Conservation (phyloP, 2,797 vertebrate species). For the Catamblyrhynchus diadema region DNA sequence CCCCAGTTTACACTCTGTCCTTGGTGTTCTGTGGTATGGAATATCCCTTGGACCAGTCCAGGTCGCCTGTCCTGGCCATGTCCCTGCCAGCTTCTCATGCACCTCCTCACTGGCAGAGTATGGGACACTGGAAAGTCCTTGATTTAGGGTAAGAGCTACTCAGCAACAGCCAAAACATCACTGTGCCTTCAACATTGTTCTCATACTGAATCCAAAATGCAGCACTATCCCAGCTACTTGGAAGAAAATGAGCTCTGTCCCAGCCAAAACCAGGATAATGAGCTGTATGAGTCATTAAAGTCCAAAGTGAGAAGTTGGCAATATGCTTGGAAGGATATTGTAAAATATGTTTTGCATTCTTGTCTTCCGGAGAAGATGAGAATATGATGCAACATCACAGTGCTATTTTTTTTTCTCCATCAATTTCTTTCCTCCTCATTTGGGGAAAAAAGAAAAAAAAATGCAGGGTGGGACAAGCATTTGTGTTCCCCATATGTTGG, state of each 20-base stretch:
- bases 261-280: background rate
- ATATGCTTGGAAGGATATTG: background rate
- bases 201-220: background rate
- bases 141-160: background rate
- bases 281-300: background rate
- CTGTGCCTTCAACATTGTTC: background rate
- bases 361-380: background rate
- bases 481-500: background rate
- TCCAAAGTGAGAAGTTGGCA: background rate
- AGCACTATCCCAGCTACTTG: rapidly evolving
- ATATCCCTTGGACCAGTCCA: no score
- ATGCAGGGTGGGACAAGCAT: background rate
- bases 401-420: background rate
- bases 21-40: rapidly evolving
- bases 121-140: background rate
- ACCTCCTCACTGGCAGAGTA: background rate
- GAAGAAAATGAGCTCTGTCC: background rate
- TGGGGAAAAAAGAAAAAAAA: background rate
- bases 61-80: background rate
- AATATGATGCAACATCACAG: background rate
- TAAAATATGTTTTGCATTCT: background rate
- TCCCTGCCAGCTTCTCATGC: background rate
- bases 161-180: background rate
- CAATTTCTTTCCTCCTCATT: background rate
- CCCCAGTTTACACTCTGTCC: no score